These are phyloP conservation scores for Trematomus bernacchii DNA, from an alignment of 2,797 vertebrate genomes.

Conservation along the genomic window DNA sequence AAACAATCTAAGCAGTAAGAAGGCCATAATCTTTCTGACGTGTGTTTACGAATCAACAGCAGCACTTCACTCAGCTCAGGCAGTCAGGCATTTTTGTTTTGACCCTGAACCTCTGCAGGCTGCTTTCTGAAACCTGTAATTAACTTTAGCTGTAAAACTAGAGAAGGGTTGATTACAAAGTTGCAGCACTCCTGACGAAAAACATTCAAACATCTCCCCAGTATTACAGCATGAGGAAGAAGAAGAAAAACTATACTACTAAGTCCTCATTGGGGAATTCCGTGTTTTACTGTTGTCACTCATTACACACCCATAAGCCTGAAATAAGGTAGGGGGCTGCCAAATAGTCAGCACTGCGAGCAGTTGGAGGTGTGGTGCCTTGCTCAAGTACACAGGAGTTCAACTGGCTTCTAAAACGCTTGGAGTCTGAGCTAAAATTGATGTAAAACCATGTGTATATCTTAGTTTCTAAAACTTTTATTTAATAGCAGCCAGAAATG, in stretches of 20 bases:
- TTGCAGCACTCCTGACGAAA: constrained; percentile 49
- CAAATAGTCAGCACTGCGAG: not conserved
- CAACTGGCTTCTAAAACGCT: not conserved
- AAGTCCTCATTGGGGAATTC: too few relatives aligned
- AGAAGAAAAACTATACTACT: too few relatives aligned
- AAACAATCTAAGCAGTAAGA: constrained; percentile 53
- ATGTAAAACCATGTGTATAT: not conserved
- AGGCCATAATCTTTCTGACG: constrained; percentile 14
- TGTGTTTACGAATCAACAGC: constrained; percentile 26
- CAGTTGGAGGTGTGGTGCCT: not conserved
- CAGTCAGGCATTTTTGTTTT: constrained; percentile 66
- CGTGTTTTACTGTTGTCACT: not conserved
- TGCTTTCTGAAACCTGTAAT: constrained; percentile 74
- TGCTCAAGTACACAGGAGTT: not conserved
- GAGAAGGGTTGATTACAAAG: constrained; percentile 73
- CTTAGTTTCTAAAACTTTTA: constrained; percentile 21
- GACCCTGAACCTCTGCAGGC: constrained; percentile 74
- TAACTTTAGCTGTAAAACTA: constrained; percentile 74
- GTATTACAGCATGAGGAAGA: not conserved
- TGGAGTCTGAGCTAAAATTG: constrained; percentile 20
- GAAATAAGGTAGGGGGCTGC: not conserved
- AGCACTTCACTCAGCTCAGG: constrained; percentile 37
- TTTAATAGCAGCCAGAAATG: constrained; percentile 33
- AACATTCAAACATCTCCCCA: constrained; percentile 44
- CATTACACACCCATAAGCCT: not conserved